A percentile compares a stretch with the other conserved stretches of the same genome.
Conservation (phyloP, 2,888 invertebrate species). For the Disparrhopalites patrizii region DNA sequence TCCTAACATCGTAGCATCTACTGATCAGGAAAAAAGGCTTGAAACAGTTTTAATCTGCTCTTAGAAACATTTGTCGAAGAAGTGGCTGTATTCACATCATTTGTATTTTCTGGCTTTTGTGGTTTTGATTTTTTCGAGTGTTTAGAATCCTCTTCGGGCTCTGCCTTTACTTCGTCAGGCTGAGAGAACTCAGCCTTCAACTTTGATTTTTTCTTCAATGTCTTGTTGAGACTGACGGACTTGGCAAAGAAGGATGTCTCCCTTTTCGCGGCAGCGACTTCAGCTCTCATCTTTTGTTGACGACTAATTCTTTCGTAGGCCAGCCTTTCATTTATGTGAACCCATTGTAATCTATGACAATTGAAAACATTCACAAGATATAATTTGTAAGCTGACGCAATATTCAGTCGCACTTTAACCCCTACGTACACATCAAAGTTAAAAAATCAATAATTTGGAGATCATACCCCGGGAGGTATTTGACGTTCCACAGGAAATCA, state of each 20-base stretch:
- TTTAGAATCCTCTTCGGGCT: background rate
- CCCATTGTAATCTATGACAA: slow-evolving; percentile 79
- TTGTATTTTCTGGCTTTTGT: background rate
- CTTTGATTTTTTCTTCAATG: slow-evolving; percentile 56
- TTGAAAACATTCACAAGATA: background rate
- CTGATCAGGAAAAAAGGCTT: slow-evolving; percentile 2
- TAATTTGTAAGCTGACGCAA: background rate
- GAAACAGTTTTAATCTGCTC: background rate
- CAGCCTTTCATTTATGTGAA: slow-evolving; percentile 86
- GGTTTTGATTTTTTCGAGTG: background rate
- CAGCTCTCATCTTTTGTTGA: slow-evolving; percentile 76
- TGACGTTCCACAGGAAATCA: slow-evolving; percentile 92
- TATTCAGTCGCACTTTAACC: background rate
- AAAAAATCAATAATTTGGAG: slow-evolving; percentile 4
- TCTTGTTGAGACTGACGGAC: slow-evolving; percentile 75
- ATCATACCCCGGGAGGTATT: slow-evolving; percentile 73
- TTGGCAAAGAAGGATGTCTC: slow-evolving; percentile 81
- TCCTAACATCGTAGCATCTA: too few relatives aligned
- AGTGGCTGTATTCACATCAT: too few relatives aligned
- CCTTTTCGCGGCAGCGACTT: slow-evolving; percentile 86
- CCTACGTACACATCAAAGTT: background rate
- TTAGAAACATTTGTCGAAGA: too few relatives aligned
- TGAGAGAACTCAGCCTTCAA: background rate
- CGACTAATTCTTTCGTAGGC: slow-evolving; percentile 88
- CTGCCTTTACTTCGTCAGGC: background rate